These are phyloP conservation scores for Dasypus novemcinctus DNA, from an alignment of 2,113 vertebrate species.

Conservation along the genomic window DNA sequence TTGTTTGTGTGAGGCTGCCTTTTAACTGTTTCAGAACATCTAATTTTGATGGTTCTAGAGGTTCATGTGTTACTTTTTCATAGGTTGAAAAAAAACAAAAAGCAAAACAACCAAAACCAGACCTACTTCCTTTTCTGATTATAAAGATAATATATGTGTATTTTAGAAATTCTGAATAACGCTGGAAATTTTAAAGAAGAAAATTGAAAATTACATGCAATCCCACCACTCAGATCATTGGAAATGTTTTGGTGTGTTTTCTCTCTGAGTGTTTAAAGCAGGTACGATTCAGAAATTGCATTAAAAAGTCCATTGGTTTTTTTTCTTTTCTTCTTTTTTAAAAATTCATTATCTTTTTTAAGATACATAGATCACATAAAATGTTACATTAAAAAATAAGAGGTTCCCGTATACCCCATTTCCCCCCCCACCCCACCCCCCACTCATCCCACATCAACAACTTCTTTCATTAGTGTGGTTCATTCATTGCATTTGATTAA, in stretches of 20 bases:
- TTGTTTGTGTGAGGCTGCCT: neutral
- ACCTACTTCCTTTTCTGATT: neutral
- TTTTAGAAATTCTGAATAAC: neutral
- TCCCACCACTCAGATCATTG: neutral
- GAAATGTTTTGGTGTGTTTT: neutral
- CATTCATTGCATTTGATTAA: too few relatives aligned
- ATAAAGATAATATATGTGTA: neutral
- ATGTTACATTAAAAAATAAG: too few relatives aligned
- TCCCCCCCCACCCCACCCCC: too few relatives aligned
- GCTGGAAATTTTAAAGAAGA: neutral
- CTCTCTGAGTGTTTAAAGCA: neutral
- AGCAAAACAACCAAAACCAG: neutral
- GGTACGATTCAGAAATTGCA: neutral
- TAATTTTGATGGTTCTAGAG: neutral
- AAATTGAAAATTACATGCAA: neutral
- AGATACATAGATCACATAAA: too few relatives aligned
- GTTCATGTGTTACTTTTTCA: neutral
- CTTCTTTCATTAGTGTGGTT: too few relatives aligned
- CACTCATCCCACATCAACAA: too few relatives aligned
- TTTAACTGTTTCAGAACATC: neutral
- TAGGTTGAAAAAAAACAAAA: neutral
- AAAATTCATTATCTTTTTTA: too few relatives aligned
- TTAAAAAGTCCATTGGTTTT: neutral
- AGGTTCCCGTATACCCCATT: too few relatives aligned
- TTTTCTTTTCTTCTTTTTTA: too few relatives aligned